Evolutionary conservation across 2,888 invertebrate species (phyloP).

Genomic region (Gastracanthus pulcherrimus): DNA sequence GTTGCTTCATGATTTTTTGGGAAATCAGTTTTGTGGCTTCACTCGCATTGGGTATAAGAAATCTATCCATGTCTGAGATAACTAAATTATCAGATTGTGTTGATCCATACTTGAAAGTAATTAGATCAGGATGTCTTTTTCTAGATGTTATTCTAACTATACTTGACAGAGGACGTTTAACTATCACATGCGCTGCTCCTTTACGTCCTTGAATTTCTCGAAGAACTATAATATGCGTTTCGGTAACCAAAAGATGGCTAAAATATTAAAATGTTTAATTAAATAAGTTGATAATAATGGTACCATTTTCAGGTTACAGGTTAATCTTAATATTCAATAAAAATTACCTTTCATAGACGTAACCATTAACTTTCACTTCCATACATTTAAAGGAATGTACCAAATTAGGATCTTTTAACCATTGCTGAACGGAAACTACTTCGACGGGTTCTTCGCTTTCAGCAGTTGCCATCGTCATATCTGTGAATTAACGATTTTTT

Average conservation of each 20-base stretch:
- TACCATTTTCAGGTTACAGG: background rate
- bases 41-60: slow-evolving; percentile 94
- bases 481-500: slow-evolving; percentile 59
- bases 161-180: slow-evolving; percentile 91
- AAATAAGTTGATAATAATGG: background rate
- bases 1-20: slow-evolving; percentile 88
- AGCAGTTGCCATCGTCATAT: slow-evolving; percentile 74
- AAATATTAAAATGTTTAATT: slow-evolving; percentile 59
- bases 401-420: slow-evolving; percentile 90
- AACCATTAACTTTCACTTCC: slow-evolving; percentile 93
- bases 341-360: slow-evolving; percentile 86
- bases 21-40: slow-evolving; percentile 94
- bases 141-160: slow-evolving; percentile 98
- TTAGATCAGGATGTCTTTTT: slow-evolving; percentile 95
- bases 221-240: slow-evolving; percentile 91
- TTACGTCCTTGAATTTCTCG: slow-evolving; percentile 87
- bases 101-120: slow-evolving; percentile 97
- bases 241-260: slow-evolving; percentile 92
- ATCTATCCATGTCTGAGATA: slow-evolving; percentile 94
- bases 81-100: slow-evolving; percentile 87
- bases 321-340: background rate
- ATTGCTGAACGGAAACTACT: slow-evolving; percentile 88
- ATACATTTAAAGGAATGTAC: slow-evolving; percentile 94
- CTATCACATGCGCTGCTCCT: slow-evolving; percentile 91
- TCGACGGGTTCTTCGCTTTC: slow-evolving; percentile 85